phyloP scores from a whole-genome alignment of 2,113 vertebrate genomes.

The Cacatua alba region DNA sequence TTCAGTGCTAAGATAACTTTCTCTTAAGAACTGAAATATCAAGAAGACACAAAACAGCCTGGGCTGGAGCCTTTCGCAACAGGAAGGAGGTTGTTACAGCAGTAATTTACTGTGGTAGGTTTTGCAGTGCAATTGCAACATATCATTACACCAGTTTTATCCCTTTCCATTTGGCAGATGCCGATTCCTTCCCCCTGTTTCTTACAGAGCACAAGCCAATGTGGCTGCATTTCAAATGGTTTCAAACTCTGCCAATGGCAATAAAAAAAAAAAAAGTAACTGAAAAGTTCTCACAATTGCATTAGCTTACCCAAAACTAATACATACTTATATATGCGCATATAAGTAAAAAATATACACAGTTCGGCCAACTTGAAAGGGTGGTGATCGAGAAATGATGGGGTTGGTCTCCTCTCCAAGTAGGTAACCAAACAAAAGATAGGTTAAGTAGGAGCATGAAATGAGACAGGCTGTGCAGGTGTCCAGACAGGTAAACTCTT shows the following conservation, averaged over 20 bases:
- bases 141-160: conserved; percentile 65
- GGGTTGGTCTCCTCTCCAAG: neutral
- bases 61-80: conserved; percentile 10
- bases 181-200: neutral
- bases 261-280: conserved; percentile 17
- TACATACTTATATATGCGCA: neutral
- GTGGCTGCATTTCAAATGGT: conserved; percentile 54
- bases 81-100: conserved; percentile 49
- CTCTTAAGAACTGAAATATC: neutral
- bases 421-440: neutral
- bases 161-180: conserved; percentile 57
- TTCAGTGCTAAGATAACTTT: neutral
- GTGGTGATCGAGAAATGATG: neutral
- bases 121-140: conserved; percentile 52
- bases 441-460: neutral
- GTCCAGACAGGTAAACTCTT: neutral
- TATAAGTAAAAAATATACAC: neutral
- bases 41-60: neutral
- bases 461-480: neutral
- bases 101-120: conserved; percentile 63
- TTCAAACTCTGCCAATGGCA: conserved; percentile 53
- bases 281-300: conserved; percentile 48
- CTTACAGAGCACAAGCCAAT: neutral
- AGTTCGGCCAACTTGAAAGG: neutral
- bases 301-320: conserved; percentile 47